Conservation (phyloP, 2,113 vertebrate genomes). For the Vicugna pacos region DNA sequence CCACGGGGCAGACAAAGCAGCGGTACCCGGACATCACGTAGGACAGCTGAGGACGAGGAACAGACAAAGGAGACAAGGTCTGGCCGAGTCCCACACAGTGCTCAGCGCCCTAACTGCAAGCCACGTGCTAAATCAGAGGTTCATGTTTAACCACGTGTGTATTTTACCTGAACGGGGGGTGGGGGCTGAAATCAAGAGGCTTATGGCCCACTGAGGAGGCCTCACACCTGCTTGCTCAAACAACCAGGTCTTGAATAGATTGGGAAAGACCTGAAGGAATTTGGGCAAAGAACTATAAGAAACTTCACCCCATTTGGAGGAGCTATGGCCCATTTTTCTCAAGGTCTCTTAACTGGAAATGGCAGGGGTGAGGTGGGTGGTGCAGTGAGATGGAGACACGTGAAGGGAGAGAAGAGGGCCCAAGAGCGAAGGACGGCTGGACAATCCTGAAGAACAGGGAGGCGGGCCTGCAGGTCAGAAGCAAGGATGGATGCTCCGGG, state of each 20-base stretch:
- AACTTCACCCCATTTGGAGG: not conserved
- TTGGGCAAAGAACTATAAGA: not conserved
- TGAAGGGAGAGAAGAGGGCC: not conserved
- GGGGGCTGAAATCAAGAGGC: not conserved
- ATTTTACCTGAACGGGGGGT: not conserved
- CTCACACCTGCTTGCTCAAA: not conserved
- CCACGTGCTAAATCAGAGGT: not conserved
- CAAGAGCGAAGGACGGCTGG: not conserved
- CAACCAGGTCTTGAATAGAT: not conserved
- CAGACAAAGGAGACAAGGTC: not conserved
- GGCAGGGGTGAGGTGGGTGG: rapidly evolving
- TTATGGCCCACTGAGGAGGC: not conserved
- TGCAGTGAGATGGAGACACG: not conserved
- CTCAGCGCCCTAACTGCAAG: not conserved
- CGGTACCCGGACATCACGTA: slow-evolving; percentile 97
- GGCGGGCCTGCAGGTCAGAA: not conserved
- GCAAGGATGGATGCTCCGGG: not conserved
- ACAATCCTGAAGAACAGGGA: not conserved
- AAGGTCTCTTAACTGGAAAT: not conserved
- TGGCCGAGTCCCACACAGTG: not conserved
- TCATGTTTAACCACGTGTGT: not conserved
- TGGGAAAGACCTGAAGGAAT: not conserved
- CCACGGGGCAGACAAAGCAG: slow-evolving; percentile 98
- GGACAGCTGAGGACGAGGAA: slow-evolving; percentile 90
- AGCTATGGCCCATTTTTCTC: not conserved